These are phyloP conservation scores for Neolamprologus sp. DNA, from an alignment of 2,113 vertebrate genomes.

Conservation along the genomic window DNA sequence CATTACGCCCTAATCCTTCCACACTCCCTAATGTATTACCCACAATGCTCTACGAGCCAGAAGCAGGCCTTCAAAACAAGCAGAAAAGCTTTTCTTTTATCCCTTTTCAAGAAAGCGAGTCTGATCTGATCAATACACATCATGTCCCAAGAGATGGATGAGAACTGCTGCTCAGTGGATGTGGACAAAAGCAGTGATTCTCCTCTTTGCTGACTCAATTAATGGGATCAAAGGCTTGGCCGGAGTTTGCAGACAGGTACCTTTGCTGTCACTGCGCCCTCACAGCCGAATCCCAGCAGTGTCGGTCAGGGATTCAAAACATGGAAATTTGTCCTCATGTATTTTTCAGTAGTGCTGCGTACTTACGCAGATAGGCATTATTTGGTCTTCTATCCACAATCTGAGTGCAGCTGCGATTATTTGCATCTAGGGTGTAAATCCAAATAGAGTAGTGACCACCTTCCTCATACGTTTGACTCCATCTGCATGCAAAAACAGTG, in stretches of 20 bases:
- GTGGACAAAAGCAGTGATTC: conserved; percentile 28
- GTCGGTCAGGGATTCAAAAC: not conserved
- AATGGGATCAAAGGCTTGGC: conserved; percentile 41
- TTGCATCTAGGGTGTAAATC: conserved; percentile 33
- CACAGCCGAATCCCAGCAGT: not conserved
- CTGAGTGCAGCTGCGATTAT: conserved; percentile 36
- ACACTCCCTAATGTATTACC: conserved; percentile 76
- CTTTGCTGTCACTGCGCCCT: not conserved
- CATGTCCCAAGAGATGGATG: conserved; percentile 50
- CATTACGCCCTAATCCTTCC: conserved; percentile 77
- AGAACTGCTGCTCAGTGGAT: conserved; percentile 32
- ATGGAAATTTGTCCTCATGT: not conserved
- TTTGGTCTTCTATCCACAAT: conserved; percentile 45
- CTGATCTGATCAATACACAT: conserved; percentile 68
- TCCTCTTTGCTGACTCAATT: conserved; percentile 53
- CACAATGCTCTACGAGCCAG: conserved; percentile 55
- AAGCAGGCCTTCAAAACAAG: conserved; percentile 68
- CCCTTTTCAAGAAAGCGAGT: conserved; percentile 65
- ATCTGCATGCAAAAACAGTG: conserved; percentile 56
- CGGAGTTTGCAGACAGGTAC: not conserved
- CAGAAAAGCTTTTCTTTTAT: conserved; percentile 75
- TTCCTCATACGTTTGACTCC: conserved; percentile 65
- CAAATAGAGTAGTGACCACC: conserved; percentile 68
- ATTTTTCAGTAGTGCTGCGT: not conserved
- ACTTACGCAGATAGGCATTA: conserved; percentile 65